Percentiles rank a stretch among this genome's conserved stretches.
These are phyloP conservation scores for Megathymus violae DNA, from an alignment of 1,140 invertebrate genomes.

Conservation along the genomic window DNA sequence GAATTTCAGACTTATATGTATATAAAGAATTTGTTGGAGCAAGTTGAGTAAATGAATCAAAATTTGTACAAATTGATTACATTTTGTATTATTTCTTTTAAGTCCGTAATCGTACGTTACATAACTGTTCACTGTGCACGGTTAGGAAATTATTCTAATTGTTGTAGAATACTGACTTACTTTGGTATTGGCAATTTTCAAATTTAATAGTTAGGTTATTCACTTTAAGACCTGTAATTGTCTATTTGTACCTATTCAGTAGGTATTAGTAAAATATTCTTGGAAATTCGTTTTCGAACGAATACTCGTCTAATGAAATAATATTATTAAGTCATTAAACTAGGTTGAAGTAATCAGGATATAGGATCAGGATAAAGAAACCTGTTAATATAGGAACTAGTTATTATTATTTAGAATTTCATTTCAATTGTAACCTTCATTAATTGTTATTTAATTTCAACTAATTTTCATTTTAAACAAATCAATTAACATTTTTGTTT, in stretches of 20 bases:
- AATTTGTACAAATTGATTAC: no score
- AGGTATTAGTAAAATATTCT: no score
- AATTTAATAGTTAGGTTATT: slow-evolving; percentile 7
- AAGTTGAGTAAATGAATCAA: no score
- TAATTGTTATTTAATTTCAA: no score
- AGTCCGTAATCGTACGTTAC: slow-evolving; percentile 9
- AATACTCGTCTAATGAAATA: neutral
- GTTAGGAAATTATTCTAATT: slow-evolving; percentile 23
- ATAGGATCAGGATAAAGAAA: neutral
- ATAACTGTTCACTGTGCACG: slow-evolving; percentile 6
- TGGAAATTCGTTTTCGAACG: no score
- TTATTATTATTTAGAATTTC: no score
- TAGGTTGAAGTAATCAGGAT: neutral
- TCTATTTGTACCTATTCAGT: neutral
- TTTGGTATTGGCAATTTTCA: slow-evolving; percentile 2
- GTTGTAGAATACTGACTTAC: slow-evolving; percentile 9
- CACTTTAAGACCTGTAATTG: neutral
- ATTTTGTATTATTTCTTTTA: slow-evolving; percentile 10
- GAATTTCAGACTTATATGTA: no score
- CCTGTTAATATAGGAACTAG: no score
- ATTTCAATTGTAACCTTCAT: no score
- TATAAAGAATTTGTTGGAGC: no score
- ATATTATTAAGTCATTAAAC: neutral
- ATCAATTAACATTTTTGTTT: no score
- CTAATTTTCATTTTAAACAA: no score